Percentiles rank a stretch among this genome's conserved stretches.
These are phyloP conservation scores for Grus americana DNA, from an alignment of 2,113 vertebrate species.

Conservation along the genomic window DNA sequence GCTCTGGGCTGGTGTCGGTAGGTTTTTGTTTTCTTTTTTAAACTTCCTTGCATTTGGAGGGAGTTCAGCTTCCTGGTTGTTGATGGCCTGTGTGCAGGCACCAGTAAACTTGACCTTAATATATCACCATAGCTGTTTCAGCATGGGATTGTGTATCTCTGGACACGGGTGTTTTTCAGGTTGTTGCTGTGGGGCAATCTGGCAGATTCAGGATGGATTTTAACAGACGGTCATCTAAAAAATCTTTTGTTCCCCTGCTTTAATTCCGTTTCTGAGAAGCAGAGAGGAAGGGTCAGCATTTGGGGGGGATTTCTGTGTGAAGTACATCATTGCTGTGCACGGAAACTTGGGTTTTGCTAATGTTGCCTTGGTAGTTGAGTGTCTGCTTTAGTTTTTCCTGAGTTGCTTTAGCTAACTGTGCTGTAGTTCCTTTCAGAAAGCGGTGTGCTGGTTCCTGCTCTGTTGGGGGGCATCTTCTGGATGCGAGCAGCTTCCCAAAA, in stretches of 20 bases:
- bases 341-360: background rate
- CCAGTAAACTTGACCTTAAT: background rate
- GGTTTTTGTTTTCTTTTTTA: conserved; percentile 23
- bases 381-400: background rate
- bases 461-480: background rate
- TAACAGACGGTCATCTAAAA: background rate
- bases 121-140: background rate
- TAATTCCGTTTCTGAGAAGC: background rate
- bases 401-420: background rate
- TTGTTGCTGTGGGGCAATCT: background rate
- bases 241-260: background rate
- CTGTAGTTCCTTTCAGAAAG: background rate
- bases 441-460: background rate
- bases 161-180: background rate
- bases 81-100: background rate
- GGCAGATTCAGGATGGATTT: background rate
- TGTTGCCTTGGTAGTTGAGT: background rate
- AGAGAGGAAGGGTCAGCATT: background rate
- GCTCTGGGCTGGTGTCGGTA: background rate
- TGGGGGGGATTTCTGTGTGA: background rate
- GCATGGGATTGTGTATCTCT: background rate
- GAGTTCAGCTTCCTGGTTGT: background rate
- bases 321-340: accelerated
- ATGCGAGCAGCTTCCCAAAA: background rate
- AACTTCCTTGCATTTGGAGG: background rate